A percentile compares a stretch with the other conserved stretches of the same genome.
phyloP scores from a whole-genome alignment of 2,113 vertebrate genomes.

The Periophthalmodon schlosseri region DNA sequence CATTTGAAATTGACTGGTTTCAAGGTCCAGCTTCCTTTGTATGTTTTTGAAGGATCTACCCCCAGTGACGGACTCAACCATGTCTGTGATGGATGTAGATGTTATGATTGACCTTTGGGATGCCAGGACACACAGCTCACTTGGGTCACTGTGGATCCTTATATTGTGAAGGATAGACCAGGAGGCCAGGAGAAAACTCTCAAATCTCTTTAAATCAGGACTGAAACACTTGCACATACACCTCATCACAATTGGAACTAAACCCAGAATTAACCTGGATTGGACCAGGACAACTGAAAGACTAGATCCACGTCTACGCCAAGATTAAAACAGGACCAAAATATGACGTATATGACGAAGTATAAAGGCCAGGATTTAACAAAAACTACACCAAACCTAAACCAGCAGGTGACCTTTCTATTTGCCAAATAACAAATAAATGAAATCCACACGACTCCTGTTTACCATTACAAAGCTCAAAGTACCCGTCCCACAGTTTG shows the following conservation, averaged over 20 bases:
- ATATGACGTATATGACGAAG: too few relatives aligned
- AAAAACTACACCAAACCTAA: background rate
- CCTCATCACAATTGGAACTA: too few relatives aligned
- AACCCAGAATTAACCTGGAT: too few relatives aligned
- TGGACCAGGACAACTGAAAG: too few relatives aligned
- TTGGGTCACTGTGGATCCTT: background rate
- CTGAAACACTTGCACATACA: too few relatives aligned
- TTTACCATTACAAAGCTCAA: background rate
- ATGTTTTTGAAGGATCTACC: background rate
- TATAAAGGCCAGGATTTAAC: too few relatives aligned
- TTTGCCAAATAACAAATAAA: background rate
- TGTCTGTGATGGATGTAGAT: background rate
- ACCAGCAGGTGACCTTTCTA: background rate
- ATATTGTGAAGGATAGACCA: background rate
- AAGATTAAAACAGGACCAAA: too few relatives aligned
- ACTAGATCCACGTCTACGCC: too few relatives aligned
- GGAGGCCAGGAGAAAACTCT: background rate
- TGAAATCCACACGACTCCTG: background rate
- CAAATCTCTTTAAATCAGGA: too few relatives aligned
- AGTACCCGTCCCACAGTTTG: background rate
- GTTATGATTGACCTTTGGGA: background rate
- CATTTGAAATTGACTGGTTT: constrained; percentile 14
- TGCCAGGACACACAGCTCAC: background rate
- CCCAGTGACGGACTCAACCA: background rate
- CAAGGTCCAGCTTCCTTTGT: background rate